Conservation (phyloP, 2,797 vertebrate species). For the Notoglanidium macrostoma region DNA sequence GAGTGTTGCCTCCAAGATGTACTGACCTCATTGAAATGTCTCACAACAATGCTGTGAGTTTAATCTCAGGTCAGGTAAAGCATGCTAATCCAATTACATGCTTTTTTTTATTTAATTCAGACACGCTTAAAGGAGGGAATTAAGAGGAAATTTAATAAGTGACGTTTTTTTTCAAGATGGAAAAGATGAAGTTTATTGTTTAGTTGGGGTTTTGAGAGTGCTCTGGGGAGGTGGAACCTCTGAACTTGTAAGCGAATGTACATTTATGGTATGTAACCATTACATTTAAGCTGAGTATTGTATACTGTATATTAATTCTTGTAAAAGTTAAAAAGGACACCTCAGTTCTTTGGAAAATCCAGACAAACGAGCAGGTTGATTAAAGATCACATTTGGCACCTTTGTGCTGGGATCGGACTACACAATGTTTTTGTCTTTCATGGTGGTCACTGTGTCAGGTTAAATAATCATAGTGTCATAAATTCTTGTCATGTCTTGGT, state of each 20-base stretch:
- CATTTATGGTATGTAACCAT: not conserved
- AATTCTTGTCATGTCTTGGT: too few relatives aligned
- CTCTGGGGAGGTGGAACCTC: not conserved
- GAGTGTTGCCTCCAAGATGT: conserved; percentile 14
- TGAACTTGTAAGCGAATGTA: conserved; percentile 9
- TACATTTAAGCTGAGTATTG: not conserved
- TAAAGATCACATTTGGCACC: not conserved
- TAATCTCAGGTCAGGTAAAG: conserved; percentile 73
- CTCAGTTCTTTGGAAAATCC: not conserved
- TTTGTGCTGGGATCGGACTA: too few relatives aligned
- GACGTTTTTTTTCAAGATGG: not conserved
- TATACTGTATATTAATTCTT: not conserved
- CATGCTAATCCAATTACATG: conserved; percentile 73
- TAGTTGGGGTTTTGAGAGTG: not conserved
- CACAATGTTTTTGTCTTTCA: not conserved
- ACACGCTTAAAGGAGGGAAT: conserved; percentile 43
- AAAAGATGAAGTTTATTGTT: conserved; percentile 11
- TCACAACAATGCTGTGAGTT: conserved; percentile 62
- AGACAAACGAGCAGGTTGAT: not conserved
- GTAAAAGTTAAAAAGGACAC: not conserved
- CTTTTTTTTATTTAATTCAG: conserved; percentile 42
- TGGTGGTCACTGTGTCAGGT: too few relatives aligned
- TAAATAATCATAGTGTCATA: too few relatives aligned
- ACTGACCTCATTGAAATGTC: conserved; percentile 35
- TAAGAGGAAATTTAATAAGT: conserved; percentile 31